Evolutionary conservation across 2,797 vertebrate species (phyloP), one percentile per base, ranked within the genome.

Genomic region (Periparus ater): DNA sequence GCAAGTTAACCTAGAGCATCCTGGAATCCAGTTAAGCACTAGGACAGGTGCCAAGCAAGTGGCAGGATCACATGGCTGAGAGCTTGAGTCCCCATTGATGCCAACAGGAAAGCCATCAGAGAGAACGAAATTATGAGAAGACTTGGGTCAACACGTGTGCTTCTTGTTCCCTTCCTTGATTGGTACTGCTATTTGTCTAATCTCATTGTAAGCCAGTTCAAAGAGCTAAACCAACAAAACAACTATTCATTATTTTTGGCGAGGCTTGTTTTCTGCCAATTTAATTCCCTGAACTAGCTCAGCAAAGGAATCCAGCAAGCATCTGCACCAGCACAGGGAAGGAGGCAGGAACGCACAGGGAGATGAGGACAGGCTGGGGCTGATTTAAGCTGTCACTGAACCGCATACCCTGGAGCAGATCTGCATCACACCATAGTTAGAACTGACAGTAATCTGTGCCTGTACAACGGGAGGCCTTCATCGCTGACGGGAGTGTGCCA

Each of bases 371-470:
- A 51, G 66, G 74, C 58, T 91, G 16, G 8, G 70, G 58, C 85
- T 95, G 94, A 96, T 95, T 91, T 93, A 86, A 96, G 78, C 80
- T 95, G 96, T 86, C 95, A 95, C 27, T 75, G 85, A 94, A 88
- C 20, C 17, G 23, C 94, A 92, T 76, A 58, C 89, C 89, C 92
- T 85, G 95, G 88, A 96, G 94, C 91, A 96, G 85, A 91, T 93
- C 92, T 81, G 81, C 92, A 94, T 89, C 94, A 88, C 68, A 4
- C 3, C 45, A 25, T 93, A 96, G 95, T 96, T 86, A 94, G 94
- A 96, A 91, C 67, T 96, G 95, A 95, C 95, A 95, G 87, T 91
- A 95, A 96, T 93, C 92, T 93, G 94, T 50, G 91, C 85, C 87
- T 81, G 68, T 95, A 67, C 94, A 91, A 93, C 63, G 34, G 89